Evolutionary conservation across 2,888 invertebrate species (phyloP).

Genomic region (Meiosimyza platycephala): DNA sequence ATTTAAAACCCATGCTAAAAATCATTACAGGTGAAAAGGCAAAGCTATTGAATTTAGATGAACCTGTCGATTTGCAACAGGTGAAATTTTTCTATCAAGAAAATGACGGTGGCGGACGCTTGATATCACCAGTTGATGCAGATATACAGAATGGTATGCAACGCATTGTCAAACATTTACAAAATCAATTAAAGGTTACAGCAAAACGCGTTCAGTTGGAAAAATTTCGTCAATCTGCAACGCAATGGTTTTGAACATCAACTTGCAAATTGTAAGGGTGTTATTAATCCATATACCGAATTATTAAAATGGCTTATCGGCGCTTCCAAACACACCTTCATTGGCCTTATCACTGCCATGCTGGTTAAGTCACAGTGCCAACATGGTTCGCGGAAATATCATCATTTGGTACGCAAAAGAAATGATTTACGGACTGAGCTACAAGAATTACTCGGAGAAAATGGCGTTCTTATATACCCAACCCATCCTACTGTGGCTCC

Average conservation of each 20-base stretch:
- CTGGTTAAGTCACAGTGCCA: conserved; percentile 74
- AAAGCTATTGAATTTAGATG: conserved; percentile 72
- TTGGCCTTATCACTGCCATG: conserved; percentile 79
- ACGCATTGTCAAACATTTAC: conserved; percentile 72
- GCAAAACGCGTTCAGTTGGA: conserved; percentile 67
- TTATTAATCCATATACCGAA: conserved; percentile 75
- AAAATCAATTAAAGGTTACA: conserved; percentile 65
- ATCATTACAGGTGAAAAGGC: conserved; percentile 76
- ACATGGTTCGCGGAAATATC: conserved; percentile 72
- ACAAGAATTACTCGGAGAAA: conserved; percentile 79
- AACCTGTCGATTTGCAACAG: conserved; percentile 75
- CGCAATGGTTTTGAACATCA: conserved; percentile 75
- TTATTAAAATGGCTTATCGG: conserved; percentile 80
- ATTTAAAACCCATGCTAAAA: conserved; percentile 82
- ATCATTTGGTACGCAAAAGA: conserved; percentile 72
- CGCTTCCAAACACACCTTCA: conserved; percentile 84
- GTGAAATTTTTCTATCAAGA: conserved; percentile 85
- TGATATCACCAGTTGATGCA: conserved; percentile 78
- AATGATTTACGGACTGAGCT: conserved; percentile 74
- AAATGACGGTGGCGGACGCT: conserved; percentile 77
- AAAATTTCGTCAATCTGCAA: conserved; percentile 73
- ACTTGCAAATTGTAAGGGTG: conserved; percentile 74
- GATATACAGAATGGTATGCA: conserved; percentile 78
- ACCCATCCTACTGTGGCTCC: conserved; percentile 91
- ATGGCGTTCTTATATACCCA: conserved; percentile 90